phyloP scores from a whole-genome alignment of 2,797 vertebrate species.

The Alauda arvensis region DNA sequence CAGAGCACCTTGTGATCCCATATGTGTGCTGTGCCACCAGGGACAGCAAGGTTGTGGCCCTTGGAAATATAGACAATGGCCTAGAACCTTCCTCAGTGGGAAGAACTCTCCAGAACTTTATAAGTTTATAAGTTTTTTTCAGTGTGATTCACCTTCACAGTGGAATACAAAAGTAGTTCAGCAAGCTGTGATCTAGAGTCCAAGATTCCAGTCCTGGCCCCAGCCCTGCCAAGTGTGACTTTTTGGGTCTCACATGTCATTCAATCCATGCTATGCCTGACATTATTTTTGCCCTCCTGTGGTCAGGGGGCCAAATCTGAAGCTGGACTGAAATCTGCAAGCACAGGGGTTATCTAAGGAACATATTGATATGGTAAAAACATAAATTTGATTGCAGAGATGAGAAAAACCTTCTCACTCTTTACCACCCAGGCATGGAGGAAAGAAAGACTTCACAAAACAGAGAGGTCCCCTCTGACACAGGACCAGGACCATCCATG shows the following conservation, averaged over 20 bases:
- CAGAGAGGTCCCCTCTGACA: neutral
- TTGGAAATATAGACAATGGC: neutral
- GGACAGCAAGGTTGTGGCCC: neutral
- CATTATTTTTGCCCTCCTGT: neutral
- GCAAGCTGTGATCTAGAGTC: neutral
- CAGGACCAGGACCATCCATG: neutral
- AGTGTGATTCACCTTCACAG: neutral
- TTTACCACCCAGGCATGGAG: neutral
- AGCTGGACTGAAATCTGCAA: neutral
- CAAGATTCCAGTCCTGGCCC: neutral
- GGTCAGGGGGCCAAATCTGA: neutral
- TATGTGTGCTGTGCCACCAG: neutral
- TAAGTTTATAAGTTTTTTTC: too few species aligned
- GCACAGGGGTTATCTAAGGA: neutral
- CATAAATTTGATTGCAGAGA: neutral
- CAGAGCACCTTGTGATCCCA: neutral
- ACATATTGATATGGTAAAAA: neutral
- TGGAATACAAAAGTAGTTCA: neutral
- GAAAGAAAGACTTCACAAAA: neutral
- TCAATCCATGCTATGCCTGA: neutral
- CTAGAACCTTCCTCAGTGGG: neutral
- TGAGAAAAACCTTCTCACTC: neutral
- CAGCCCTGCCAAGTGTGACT: neutral
- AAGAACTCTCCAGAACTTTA: neutral
- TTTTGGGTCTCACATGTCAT: neutral